Evolutionary conservation across 2,888 invertebrate genomes (phyloP).

Genomic region (Dolomedes plantarius): DNA sequence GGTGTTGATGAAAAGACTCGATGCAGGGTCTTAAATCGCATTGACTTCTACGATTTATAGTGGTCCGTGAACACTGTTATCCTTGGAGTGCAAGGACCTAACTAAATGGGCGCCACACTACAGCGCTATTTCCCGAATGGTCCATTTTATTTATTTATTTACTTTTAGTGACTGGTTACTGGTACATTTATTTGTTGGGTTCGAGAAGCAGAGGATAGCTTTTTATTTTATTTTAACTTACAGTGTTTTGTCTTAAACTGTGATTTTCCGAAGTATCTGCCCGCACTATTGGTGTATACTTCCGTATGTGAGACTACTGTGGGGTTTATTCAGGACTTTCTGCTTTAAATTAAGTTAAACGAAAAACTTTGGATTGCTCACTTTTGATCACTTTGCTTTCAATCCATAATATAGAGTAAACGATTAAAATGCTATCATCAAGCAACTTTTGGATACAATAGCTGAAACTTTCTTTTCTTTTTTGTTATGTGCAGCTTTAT

Average conservation of each 20-base stretch:
- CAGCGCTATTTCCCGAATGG: not conserved
- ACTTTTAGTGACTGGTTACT: not conserved
- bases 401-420: no score
- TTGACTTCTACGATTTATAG: conserved; percentile 68
- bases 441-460: no score
- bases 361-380: no score
- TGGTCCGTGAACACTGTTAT: conserved; percentile 5
- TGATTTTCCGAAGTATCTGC: no score
- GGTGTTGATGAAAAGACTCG: conserved; percentile 62
- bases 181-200: not conserved
- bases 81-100: conserved; percentile 9
- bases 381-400: no score
- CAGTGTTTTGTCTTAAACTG: not conserved
- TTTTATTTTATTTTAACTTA: not conserved
- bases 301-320: no score
- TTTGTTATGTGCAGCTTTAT: no score
- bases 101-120: conserved; percentile 2
- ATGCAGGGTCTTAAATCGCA: conserved; percentile 60
- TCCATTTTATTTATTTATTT: not conserved
- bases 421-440: no score
- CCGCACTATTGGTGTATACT: no score
- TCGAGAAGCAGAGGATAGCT: not conserved
- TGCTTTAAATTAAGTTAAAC: no score
- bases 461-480: no score
- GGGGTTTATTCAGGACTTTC: no score